Evolutionary conservation across 1,140 invertebrate genomes (phyloP).

Genomic region (Riptortus pedestris): DNA sequence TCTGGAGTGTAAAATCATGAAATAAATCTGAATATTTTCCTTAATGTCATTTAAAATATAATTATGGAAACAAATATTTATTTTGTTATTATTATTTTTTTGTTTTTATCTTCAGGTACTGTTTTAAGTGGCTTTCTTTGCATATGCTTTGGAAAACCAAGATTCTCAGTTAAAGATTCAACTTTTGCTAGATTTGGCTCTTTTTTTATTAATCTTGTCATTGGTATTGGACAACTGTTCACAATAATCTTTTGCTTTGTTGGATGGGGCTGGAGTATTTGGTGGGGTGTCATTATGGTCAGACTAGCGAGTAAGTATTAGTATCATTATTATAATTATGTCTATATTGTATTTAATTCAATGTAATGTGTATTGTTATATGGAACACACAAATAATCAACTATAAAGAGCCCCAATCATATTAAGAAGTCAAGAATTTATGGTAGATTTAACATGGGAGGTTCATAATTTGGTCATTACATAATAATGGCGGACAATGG

Average conservation of each 20-base stretch:
- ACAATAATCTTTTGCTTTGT: constrained; percentile 90
- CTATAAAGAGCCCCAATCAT: not conserved
- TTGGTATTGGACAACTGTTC: constrained; percentile 76
- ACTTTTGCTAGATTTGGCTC: constrained; percentile 58
- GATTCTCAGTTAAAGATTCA: constrained; percentile 64
- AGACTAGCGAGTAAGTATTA: constrained; percentile 55
- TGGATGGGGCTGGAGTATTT: constrained; percentile 94
- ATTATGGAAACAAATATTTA: too few relatives aligned
- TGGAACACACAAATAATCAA: not conserved
- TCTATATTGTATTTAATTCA: not conserved
- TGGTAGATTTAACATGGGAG: too few relatives aligned
- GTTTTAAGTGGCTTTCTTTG: constrained; percentile 76
- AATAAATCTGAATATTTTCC: too few relatives aligned
- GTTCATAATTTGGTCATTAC: not conserved
- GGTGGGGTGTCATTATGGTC: constrained; percentile 87
- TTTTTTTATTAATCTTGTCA: constrained; percentile 71
- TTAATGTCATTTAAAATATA: too few relatives aligned
- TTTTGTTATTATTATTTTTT: not conserved
- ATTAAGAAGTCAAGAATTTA: not conserved
- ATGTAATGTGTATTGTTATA: not conserved
- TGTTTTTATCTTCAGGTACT: constrained; percentile 52
- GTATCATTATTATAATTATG: not conserved
- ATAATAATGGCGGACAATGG: not conserved
- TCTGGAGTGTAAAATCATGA: too few relatives aligned
- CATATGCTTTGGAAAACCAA: constrained; percentile 75